Base-by-base conservation (phyloP, 2,888 invertebrate genomes). In the Cataglyphis albicans region DNA sequence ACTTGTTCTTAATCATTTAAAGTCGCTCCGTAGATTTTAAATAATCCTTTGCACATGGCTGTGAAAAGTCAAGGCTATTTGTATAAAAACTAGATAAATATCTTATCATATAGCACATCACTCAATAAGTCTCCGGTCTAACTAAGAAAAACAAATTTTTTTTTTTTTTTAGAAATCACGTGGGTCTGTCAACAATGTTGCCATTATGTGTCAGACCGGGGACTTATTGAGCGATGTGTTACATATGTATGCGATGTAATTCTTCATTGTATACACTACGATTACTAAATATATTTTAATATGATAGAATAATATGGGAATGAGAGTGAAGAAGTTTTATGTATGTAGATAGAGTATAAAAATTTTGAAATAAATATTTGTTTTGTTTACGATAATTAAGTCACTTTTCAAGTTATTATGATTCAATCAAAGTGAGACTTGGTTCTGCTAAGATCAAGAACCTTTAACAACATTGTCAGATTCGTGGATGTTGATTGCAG, bases 401-500 rank as follows among this genome's bases (percentile, higher is more conserved):
- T 76, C n/a, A 64, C 21, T 63, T 38, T 35, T 21, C n/a, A 41
- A 41, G 44, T 21, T 44, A 41, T 29, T 61, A 21, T 7, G 52
- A 65, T 74, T 9, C 55, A 55, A 76, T 64, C 38, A 52, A 74
- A 44, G 44, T 61, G 61, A 61, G 63, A 67, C 67, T 10, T 44
- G 41, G 52, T 63, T 67, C 29, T 38, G 25, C 41, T 55, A 57
- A 63, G 82, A 86, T 85, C 81, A 52, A 85, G 82, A 63, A 82
- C 41, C 85, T 78, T 63, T 63, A 76, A 82, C 0, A 3, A 73
- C 72, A 65, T 65, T 61, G 82, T 48, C 63, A 59, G 80, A 85
- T 87, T 85, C 83, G 88, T 87, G 89, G 86, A 86, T 86, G 88
- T 83, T 88, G 87, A 83, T 81, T 70, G 89, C 83, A 87, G 85